Conservation (phyloP, 2,797 vertebrate species). For the Pangasius larnaudii region DNA sequence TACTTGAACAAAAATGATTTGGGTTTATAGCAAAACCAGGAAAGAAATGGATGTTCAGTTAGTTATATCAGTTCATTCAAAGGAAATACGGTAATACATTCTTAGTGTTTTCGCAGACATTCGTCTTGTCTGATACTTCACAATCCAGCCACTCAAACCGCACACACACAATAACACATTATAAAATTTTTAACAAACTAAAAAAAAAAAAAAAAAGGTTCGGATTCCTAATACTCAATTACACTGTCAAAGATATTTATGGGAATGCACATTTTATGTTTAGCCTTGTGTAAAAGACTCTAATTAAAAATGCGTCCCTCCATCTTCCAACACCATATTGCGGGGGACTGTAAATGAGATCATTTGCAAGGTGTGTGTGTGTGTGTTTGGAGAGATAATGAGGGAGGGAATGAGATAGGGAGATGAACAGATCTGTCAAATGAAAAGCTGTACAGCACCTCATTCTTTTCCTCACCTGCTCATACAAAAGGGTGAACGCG, state of each 20-base stretch:
- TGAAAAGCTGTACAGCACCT: slow-evolving; percentile 1
- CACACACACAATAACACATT: neutral
- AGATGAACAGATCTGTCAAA: slow-evolving; percentile 26
- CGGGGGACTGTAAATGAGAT: neutral
- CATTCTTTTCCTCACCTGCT: neutral
- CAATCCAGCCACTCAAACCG: neutral
- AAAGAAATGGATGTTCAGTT: neutral
- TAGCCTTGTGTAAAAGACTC: slow-evolving; percentile 5
- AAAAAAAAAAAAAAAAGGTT: neutral
- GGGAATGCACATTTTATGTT: slow-evolving; percentile 11
- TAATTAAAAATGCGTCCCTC: slow-evolving; percentile 12
- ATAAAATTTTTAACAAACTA: neutral
- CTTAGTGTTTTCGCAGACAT: neutral
- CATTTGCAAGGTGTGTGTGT: neutral
- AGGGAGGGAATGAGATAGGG: neutral
- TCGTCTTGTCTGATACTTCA: neutral
- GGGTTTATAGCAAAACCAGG: neutral
- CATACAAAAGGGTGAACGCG: neutral
- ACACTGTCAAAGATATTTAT: neutral
- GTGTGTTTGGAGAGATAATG: slow-evolving; percentile 2
- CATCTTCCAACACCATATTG: slow-evolving; percentile 2
- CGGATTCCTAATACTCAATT: neutral
- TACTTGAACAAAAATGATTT: neutral
- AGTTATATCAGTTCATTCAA: neutral
- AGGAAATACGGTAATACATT: neutral